Percentiles rank a stretch among this genome's conserved stretches.
These are phyloP conservation scores for Ceriagrion tenellum DNA, from an alignment of 2,888 invertebrate genomes.

Conservation along the genomic window DNA sequence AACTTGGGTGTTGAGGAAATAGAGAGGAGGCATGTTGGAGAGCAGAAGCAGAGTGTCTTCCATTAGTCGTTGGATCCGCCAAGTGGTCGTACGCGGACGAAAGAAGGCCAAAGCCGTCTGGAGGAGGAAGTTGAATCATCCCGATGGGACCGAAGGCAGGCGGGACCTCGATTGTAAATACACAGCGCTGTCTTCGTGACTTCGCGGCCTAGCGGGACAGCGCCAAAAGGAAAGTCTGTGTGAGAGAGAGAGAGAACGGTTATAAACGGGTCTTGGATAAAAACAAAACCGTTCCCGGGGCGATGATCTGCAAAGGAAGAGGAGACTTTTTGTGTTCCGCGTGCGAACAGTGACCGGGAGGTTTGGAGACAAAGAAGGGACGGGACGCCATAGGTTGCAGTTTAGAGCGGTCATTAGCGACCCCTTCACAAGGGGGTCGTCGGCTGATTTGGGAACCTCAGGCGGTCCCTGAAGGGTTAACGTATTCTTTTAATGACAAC, in stretches of 20 bases:
- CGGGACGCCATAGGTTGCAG: no score
- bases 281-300: neutral
- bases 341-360: neutral
- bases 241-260: neutral
- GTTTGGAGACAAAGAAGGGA: neutral
- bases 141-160: neutral
- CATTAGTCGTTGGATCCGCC: neutral
- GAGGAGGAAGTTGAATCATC: conserved; percentile 31
- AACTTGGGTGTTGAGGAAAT: neutral
- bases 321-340: neutral
- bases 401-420: neutral
- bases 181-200: neutral
- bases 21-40: neutral
- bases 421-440: neutral
- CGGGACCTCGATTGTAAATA: conserved; percentile 9
- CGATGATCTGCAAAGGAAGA: neutral
- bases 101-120: neutral
- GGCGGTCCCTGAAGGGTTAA: no score
- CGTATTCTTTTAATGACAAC: no score
- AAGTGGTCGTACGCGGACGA: neutral
- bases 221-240: neutral
- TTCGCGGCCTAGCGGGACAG: conserved; percentile 13
- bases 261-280: conserved; percentile 6
- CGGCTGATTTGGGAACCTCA: neutral
- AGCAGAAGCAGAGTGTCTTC: neutral